Evolutionary conservation across 2,888 invertebrate species (phyloP).

Genomic region (Phragmatobia fuliginosa): DNA sequence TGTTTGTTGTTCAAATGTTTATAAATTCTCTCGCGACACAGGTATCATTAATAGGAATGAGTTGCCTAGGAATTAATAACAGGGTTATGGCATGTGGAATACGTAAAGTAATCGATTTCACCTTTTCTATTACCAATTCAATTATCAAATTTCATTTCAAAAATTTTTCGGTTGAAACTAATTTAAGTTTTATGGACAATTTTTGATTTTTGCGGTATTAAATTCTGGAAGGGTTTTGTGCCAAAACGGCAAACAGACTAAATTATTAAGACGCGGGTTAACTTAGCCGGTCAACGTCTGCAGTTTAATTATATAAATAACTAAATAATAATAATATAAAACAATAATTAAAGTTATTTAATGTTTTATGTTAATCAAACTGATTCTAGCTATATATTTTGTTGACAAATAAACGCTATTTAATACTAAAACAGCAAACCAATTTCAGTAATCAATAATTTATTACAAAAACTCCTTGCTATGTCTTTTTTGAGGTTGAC

Average conservation of each 20-base stretch:
- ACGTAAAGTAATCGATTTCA: neutral
- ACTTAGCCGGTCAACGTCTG: too few relatives aligned
- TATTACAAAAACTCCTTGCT: too few relatives aligned
- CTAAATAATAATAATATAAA: too few relatives aligned
- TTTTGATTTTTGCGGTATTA: neutral
- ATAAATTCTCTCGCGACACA: neutral
- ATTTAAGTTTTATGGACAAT: too few relatives aligned
- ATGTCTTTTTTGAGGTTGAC: too few relatives aligned
- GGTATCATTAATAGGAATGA: neutral
- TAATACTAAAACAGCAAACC: neutral
- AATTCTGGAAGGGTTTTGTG: too few relatives aligned
- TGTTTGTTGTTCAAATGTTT: neutral
- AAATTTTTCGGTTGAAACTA: too few relatives aligned
- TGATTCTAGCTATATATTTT: neutral
- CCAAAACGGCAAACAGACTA: too few relatives aligned
- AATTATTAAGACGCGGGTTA: too few relatives aligned
- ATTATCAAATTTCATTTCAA: neutral
- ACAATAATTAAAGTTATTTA: neutral
- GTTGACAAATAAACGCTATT: too few relatives aligned
- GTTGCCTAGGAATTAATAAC: neutral
- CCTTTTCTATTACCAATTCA: neutral
- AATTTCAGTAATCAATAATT: too few relatives aligned
- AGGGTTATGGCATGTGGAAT: neutral
- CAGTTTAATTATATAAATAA: too few relatives aligned
- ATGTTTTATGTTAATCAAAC: neutral